Evolutionary conservation across 92 coral and sea anemone species (phyloP), one percentile per base, ranked within the genome.

Genomic region (Diadumene lineata): DNA sequence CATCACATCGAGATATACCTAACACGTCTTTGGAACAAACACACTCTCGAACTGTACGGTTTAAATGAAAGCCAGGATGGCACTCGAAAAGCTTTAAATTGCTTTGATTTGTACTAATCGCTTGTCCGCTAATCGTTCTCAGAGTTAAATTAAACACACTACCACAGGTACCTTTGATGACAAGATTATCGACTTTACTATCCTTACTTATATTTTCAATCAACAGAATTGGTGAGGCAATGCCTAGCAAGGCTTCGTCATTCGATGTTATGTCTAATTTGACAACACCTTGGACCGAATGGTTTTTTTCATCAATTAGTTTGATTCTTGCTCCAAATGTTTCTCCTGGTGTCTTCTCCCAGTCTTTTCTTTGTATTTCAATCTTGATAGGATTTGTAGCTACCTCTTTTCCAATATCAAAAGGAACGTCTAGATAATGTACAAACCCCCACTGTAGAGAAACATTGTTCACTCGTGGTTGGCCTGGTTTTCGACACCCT

Each of bases 361-460:
- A 94, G 8, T 94, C 96, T 64, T 60, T 64, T 38, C 68, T 43
- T 50, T 56, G 60, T 31, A 88, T 48, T 50, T 76, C 74, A 7
- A 94, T 94, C 18, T 11, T 50, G 28, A 94, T 67, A 31, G 98
- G 89, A 77, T 92, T 91, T 43, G 98, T 94, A 61, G 93, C 72
- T 60, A 94, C 77, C 68, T 94, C 94, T 34, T 56, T 50, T 43
- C 65, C 62, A 26, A 81, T 69, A 60, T 84, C 70, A 10, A 31
- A 60, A 29, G 69, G 66, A 43, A 68, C 22, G 27, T 69, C 56
- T 22, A 77, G 44, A 34, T 80, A 89, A 44, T 79, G 74, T 0
- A 82, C 68, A 60, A 79, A 72, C 7, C 72, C 29, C 98, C 97
- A 88, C 61, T 92, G 81, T 50, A 94, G 85, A 25, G 94, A 80